phyloP scores from a whole-genome alignment of 2,113 vertebrate genomes.

The Sula dactylatra region DNA sequence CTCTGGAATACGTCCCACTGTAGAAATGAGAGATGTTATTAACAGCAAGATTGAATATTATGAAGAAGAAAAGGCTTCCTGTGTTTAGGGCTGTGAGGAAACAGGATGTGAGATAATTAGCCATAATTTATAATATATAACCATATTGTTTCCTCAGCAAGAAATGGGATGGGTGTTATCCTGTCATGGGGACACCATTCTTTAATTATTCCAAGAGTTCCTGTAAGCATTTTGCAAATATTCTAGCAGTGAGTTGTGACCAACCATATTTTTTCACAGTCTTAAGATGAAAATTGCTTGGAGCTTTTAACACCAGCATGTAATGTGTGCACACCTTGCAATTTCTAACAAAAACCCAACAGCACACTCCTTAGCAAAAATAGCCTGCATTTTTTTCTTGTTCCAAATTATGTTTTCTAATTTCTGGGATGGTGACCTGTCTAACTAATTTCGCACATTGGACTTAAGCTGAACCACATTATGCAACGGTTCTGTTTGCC shows the following conservation, averaged over 20 bases:
- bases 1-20: neutral
- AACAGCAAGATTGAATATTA: neutral
- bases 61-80: constrained; percentile 36
- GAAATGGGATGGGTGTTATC: neutral
- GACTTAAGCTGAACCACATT: neutral
- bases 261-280: neutral
- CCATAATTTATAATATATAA: constrained; percentile 16
- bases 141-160: neutral
- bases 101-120: constrained; percentile 45
- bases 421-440: neutral
- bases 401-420: neutral
- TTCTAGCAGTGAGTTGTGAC: neutral
- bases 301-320: neutral
- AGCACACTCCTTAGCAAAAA: neutral
- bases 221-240: neutral
- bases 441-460: neutral
- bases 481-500: neutral
- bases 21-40: constrained; percentile 36
- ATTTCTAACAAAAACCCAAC: neutral
- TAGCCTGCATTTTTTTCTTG: neutral
- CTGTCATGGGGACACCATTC: neutral
- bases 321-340: neutral
- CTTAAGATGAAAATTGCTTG: neutral
- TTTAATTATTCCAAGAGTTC: neutral
- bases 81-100: constrained; percentile 11